Base-by-base conservation (phyloP, 2,113 vertebrate species). In the Muntiacus muntjak region DNA sequence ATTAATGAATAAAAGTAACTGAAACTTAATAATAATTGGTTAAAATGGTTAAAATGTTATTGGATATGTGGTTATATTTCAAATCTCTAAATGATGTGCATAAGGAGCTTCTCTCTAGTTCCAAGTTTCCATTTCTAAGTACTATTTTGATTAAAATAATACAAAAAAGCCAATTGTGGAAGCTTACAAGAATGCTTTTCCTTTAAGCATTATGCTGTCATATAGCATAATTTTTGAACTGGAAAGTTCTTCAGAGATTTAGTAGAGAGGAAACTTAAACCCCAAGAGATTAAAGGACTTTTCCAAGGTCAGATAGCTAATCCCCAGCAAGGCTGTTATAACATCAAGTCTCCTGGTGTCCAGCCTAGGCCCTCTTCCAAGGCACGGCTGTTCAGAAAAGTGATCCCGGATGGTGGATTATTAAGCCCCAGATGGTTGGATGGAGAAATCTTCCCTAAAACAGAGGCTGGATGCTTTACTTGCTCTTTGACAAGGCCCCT, bases 261-360 rank as follows among this genome's bases (percentile, higher is more conserved):
- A 89, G 71, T 57, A 76, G 60, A 78, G 47, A 92, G 64, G 26
- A 87, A 95, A 87, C 36, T 86, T 74, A 83, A 92, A 89, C 52
- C n/a, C 33, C 8, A 23, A 36, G 33, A 96, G 89, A 93, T 84
- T 36, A 96, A 95, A 90, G 47, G 81, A 92, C 84, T 90, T 92
- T 67, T 36, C 62, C 81, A 97, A 95, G 78, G 90, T 95, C 83
- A 92, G 83, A 36, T 33, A 92, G 40, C 83, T 89, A 64, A 83
- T 96, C 71, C 47, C 16, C n/a, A 89, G 55, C 26, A 57, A n/a
- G 74, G 58, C 25, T 71, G 14, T 40, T 28, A 89, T 17, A n/a
- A 12, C 12, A 81, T 52, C 88, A 76, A 16, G 10, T 86, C n/a
- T 74, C 54, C 55, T 89, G 14, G 43, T 84, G 55, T 57, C 91